Base-by-base conservation (phyloP, 2,113 vertebrate genomes). In the Mormyrus iriodes region DNA sequence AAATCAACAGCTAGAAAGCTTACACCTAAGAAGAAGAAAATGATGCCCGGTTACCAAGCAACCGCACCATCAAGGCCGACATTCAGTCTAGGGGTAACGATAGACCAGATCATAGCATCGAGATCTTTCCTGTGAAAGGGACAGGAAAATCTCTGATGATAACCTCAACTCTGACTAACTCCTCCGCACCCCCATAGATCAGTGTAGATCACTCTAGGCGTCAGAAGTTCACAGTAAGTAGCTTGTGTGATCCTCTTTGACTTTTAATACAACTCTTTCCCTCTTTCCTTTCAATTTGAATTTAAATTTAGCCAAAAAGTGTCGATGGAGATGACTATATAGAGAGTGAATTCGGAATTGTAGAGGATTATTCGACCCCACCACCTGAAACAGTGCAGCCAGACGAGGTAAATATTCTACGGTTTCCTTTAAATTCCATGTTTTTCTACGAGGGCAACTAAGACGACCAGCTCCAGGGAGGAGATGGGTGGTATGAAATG, bases 141-240 rank as follows among this genome's bases (percentile, higher is more conserved):
- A 93, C 92, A 93, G 95, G 96, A 96, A 96, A 96, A 97, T 97
- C 96, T 97, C 92, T 96, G 96, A 97, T 96, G 91, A 93, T 92
- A 94, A 91, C 89, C 92, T 91, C 90, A 89, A 90, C 88, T 21
- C 93, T 88, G 92, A 90, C 93, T 95, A 95, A 94, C 94, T 94
- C 92, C 91, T 17, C 15, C 15, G 1, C 0, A 2, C 58, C n/a
- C n/a, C 92, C 89, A 94, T 95, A 96, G 93, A 94, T 92, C 79
- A 92, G 93, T 93, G 88, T 13, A 90, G 73, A 15, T 91, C 91
- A 76, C 17, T 91, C 91, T 93, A 92, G 93, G 92, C 96, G 19
- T 95, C 95, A 87, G 17, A 6, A n/a, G 17, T 52, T 42, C 35
- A 3, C 51, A 35, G 44, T 31, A 44, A 79, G 86, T 94, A 94